Percentiles rank a stretch among this genome's conserved stretches.
Evolutionary conservation across 2,888 invertebrate genomes (phyloP).

Genomic region (Spisula subtruncata): DNA sequence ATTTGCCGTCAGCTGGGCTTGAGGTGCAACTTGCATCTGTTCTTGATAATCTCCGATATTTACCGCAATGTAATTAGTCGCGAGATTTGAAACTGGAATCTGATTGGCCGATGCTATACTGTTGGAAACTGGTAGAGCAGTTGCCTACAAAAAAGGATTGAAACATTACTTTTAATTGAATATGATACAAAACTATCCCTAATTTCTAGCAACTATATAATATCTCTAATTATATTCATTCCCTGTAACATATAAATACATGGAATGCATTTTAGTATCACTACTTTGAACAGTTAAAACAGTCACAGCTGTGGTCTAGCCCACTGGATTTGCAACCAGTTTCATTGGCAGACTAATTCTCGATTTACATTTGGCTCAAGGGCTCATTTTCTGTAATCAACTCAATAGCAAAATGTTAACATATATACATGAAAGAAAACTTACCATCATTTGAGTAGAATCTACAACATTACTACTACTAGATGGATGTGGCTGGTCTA

Average conservation of each 20-base stretch:
- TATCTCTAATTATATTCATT: too few species aligned
- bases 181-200: too few species aligned
- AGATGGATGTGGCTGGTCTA: conserved; percentile 30
- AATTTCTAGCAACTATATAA: too few species aligned
- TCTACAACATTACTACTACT: conserved; percentile 40
- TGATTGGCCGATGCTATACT: conserved; percentile 26
- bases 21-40: conserved; percentile 26
- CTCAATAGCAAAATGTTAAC: too few species aligned
- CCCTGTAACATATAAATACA: too few species aligned
- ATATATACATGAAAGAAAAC: background rate
- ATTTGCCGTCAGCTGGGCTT: conserved; percentile 48
- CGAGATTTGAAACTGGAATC: conserved; percentile 30
- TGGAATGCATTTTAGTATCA: too few species aligned
- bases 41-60: conserved; percentile 35
- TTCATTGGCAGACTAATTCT: too few species aligned
- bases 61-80: conserved; percentile 32
- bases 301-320: too few species aligned
- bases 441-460: conserved; percentile 39
- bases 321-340: too few species aligned
- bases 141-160: conserved; percentile 24
- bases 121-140: conserved; percentile 24
- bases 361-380: too few species aligned
- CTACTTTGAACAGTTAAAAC: too few species aligned
- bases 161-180: background rate
- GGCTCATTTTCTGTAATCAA: too few species aligned